phyloP scores from a whole-genome alignment of 1,140 invertebrate genomes.

The Aphaenogaster floridana region DNA sequence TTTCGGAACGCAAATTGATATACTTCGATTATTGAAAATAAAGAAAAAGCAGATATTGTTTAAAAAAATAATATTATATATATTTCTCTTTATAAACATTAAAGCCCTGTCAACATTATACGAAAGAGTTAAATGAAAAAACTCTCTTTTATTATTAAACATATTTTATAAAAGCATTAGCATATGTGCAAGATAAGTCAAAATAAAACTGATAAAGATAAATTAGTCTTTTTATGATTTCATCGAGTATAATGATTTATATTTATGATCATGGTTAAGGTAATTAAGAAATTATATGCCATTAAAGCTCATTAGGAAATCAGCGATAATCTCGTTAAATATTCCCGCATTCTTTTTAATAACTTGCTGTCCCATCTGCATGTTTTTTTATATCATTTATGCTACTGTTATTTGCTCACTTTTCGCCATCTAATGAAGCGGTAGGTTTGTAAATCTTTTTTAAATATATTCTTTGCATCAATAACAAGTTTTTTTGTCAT shows the following conservation, averaged over 20 bases:
- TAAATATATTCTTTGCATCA: background rate
- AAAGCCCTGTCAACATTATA: background rate
- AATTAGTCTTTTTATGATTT: constrained; percentile 60
- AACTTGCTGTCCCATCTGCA: background rate
- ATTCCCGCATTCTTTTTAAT: background rate
- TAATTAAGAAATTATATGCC: constrained; percentile 71
- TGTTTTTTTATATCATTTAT: background rate
- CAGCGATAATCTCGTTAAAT: constrained; percentile 54
- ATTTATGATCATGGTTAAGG: constrained; percentile 51
- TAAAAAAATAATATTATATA: background rate
- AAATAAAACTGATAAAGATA: constrained; percentile 23
- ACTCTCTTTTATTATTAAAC: background rate
- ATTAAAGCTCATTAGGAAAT: constrained; percentile 67
- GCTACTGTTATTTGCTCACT: background rate
- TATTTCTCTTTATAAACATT: background rate
- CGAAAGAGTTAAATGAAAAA: background rate
- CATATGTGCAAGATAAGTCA: background rate
- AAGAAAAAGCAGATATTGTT: background rate
- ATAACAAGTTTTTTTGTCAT: background rate
- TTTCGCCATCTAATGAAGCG: constrained; percentile 1
- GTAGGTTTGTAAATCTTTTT: background rate
- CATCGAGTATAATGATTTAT: constrained; percentile 40
- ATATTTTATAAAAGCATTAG: constrained; percentile 9
- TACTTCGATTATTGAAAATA: background rate
- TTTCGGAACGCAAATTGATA: background rate